phyloP scores from a whole-genome alignment of 2,797 vertebrate genomes.

The Chaetodon trifasciatus region DNA sequence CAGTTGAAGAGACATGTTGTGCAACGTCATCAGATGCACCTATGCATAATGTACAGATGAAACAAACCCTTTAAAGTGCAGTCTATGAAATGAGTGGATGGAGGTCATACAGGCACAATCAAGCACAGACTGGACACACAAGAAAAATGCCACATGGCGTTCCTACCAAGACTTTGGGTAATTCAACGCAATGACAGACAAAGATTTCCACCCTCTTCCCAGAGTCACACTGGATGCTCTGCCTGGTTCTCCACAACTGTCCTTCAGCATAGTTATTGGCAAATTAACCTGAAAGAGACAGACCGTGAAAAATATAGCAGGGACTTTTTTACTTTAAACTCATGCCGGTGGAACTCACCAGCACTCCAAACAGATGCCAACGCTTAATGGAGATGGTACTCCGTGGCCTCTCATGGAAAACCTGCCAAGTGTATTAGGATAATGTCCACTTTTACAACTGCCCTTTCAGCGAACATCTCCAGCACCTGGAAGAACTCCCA shows the following conservation, averaged over 20 bases:
- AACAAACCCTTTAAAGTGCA: too few species aligned
- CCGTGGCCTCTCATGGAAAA: slow-evolving; percentile 2
- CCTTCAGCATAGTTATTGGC: background rate
- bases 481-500: slow-evolving; percentile 21
- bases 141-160: slow-evolving; percentile 32
- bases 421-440: background rate
- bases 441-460: background rate
- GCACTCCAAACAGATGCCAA: background rate
- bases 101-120: too few species aligned
- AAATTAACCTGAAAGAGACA: slow-evolving; percentile 7
- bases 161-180: slow-evolving; percentile 42
- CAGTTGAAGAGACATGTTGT: slow-evolving; percentile 4
- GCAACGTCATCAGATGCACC: too few species aligned
- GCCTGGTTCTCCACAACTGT: slow-evolving; percentile 8
- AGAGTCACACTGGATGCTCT: background rate
- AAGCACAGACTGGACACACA: slow-evolving; percentile 10
- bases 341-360: background rate
- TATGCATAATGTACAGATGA: background rate
- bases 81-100: too few species aligned
- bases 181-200: slow-evolving; percentile 18
- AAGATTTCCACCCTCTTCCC: slow-evolving; percentile 35
- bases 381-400: background rate
- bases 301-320: background rate
- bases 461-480: slow-evolving; percentile 3
- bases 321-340: background rate